These are phyloP conservation scores for Sphaerophoria rueppellii DNA, from an alignment of 2,888 invertebrate species.

Conservation along the genomic window DNA sequence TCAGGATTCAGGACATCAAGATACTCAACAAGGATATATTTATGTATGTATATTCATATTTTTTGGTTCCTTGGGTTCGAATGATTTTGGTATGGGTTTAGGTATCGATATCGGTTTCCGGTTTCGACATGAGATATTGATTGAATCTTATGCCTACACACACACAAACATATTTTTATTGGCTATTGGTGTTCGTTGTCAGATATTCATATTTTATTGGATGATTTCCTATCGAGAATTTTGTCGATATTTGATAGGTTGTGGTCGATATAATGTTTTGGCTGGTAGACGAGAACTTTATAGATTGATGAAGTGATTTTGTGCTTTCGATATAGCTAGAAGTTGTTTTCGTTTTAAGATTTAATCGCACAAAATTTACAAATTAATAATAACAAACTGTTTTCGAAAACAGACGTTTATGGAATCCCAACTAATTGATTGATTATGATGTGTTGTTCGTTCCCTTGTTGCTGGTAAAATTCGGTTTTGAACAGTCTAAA, in stretches of 20 bases:
- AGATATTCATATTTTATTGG: constrained; percentile 69
- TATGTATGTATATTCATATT: neutral
- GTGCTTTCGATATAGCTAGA: neutral
- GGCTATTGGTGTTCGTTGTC: constrained; percentile 61
- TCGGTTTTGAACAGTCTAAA: no score
- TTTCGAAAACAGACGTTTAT: neutral
- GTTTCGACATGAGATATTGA: constrained; percentile 54
- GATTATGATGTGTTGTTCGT: no score
- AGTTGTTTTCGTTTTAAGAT: neutral
- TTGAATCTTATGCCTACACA: constrained; percentile 47
- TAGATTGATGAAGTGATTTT: constrained; percentile 22
- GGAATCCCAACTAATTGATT: no score
- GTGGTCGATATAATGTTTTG: constrained; percentile 3
- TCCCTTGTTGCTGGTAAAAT: no score
- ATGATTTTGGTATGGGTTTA: no score
- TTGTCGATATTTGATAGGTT: constrained; percentile 35
- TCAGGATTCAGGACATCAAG: neutral
- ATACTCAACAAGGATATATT: constrained; percentile 54
- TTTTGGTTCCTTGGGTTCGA: neutral
- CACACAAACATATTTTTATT: constrained; percentile 39
- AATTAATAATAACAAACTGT: neutral
- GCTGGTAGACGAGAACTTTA: neutral
- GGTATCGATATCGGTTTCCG: constrained; percentile 9
- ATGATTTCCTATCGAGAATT: constrained; percentile 24
- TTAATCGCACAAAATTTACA: neutral